Percentiles rank a stretch among this genome's conserved stretches.
Conservation (phyloP, 2,113 vertebrate species). For the Uropsilus gracilis region DNA sequence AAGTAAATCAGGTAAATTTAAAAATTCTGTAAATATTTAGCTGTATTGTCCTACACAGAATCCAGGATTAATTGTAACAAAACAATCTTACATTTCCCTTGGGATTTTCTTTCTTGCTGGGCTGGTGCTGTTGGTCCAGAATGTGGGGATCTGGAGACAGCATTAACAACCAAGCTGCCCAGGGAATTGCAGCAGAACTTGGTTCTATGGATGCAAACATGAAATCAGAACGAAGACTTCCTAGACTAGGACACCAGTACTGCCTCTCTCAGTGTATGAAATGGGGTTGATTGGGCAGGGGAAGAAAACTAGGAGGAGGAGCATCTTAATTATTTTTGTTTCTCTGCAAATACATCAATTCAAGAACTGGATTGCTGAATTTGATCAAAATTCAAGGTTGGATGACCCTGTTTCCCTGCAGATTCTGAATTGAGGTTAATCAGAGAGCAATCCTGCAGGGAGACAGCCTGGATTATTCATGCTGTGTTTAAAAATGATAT, state of each 20-base stretch:
- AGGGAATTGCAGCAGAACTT: neutral
- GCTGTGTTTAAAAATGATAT: neutral
- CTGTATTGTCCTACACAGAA: neutral
- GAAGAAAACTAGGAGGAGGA: too few relatives aligned
- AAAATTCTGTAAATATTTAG: slow-evolving; percentile 48
- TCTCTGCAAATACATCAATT: neutral
- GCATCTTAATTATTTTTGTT: neutral
- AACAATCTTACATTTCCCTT: neutral
- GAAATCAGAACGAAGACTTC: neutral
- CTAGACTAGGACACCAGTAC: neutral
- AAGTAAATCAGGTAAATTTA: neutral
- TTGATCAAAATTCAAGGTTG: neutral
- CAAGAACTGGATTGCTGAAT: neutral
- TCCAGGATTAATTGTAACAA: neutral
- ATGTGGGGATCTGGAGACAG: neutral
- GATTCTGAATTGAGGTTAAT: neutral
- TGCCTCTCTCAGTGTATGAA: neutral
- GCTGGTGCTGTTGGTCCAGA: neutral
- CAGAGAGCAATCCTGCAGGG: neutral
- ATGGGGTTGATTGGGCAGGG: fast-evolving
- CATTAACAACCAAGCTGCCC: neutral
- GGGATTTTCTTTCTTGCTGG: neutral
- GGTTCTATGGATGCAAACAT: neutral
- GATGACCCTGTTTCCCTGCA: neutral
- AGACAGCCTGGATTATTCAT: neutral